These are phyloP conservation scores for Agrotis exclamationis DNA, from an alignment of 2,888 invertebrate genomes.

Conservation along the genomic window DNA sequence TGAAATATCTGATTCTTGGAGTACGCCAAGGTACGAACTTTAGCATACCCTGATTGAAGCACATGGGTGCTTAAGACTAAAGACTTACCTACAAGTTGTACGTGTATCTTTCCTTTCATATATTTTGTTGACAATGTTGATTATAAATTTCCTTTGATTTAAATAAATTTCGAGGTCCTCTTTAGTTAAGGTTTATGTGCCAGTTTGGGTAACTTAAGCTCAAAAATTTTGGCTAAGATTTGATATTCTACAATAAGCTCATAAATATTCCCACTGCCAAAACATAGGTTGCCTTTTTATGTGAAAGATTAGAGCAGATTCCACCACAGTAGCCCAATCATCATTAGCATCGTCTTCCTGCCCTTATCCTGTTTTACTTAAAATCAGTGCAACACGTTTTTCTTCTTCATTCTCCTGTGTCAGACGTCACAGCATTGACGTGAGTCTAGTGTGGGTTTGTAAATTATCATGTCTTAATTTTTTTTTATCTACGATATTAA, in stretches of 20 bases:
- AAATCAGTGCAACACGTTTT: no score
- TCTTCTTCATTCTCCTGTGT: no score
- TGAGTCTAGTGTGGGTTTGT: no score
- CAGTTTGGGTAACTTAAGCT: not conserved
- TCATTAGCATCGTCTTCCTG: not conserved
- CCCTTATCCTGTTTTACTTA: no score
- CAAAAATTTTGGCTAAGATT: not conserved
- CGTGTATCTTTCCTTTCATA: not conserved
- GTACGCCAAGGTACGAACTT: not conserved
- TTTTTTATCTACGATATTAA: no score
- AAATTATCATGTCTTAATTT: no score
- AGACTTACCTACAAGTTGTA: not conserved
- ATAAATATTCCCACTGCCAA: not conserved
- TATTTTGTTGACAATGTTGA: no score
- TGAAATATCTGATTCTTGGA: not conserved
- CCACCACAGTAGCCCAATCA: not conserved
- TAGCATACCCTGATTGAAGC: not conserved
- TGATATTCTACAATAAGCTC: not conserved
- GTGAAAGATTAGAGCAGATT: not conserved
- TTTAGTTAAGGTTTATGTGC: not conserved
- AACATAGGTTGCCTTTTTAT: rapidly evolving
- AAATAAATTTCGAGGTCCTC: no score
- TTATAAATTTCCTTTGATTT: no score
- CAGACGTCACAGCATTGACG: no score
- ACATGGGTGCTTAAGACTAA: not conserved